Evolutionary conservation across 2,797 vertebrate species (phyloP), one percentile per base, ranked within the genome.

Genomic region (Lycodopsis pacificus): DNA sequence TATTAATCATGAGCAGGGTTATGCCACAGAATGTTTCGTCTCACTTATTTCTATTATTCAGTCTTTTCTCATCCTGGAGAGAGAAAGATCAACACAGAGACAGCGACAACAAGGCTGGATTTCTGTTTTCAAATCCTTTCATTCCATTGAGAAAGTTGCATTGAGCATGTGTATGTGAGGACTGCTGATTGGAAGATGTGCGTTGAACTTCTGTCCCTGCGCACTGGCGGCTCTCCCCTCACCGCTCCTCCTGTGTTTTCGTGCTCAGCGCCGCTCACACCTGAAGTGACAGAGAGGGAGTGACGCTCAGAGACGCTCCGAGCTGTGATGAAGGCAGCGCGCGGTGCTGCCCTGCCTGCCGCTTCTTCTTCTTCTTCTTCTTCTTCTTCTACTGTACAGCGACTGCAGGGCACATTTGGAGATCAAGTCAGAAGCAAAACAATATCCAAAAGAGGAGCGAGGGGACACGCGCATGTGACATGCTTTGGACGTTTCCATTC

Each of bases 401-500:
- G 56, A 36, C 3, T 4, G 57, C 76, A 9, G 73, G 72, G 58
- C 62, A 34, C 77, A 48, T 78, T 77, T 77, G 88, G 75, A 83
- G 66, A 86, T 32, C 44, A 44, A 87, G 74, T 69, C 77, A 70
- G 63, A n/a, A 30, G 32, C 64, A 27, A 63, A 71, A 5, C 30
- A 32, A 53, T 27, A 54, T 69, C 68, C 53, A 54, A 12, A 65
- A 2, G 25, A 36, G 81, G 79, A 48, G 65, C 49, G 57, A 32
- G 42, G 68, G 71, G 62, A 67, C 67, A 83, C 82, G 82, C 81
- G 69, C 73, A 44, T 86, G 68, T 89, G 89, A 89, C 83, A 67
- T 72, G 81, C 70, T 73, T 36, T 82, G 85, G 87, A 93, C 83
- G 87, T 86, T 79, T 84, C 73, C 80, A 83, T 87, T 85, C 81